A percentile compares a stretch with the other conserved stretches of the same genome.
These are phyloP conservation scores for Varanus komodoensis DNA, from an alignment of 2,113 vertebrate species.

Conservation along the genomic window DNA sequence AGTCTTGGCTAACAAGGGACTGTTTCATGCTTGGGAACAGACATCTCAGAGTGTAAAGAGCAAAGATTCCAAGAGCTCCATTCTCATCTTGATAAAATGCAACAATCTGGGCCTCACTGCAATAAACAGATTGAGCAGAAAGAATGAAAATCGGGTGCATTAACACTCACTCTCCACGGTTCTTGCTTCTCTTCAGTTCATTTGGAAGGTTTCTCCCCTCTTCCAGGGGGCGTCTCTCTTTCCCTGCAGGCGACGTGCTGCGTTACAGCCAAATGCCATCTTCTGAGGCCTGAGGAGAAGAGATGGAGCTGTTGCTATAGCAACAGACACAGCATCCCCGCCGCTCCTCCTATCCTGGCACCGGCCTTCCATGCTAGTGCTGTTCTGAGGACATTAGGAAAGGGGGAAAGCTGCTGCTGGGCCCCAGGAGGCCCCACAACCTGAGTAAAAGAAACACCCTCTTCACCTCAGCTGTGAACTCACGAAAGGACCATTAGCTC, in stretches of 20 bases:
- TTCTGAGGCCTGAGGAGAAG: background rate
- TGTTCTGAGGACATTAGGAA: background rate
- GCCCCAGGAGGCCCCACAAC: background rate
- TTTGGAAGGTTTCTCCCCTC: background rate
- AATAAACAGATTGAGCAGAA: background rate
- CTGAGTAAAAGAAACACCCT: background rate
- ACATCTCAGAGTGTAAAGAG: background rate
- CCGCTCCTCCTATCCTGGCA: background rate
- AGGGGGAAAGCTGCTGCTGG: background rate
- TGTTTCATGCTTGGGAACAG: background rate
- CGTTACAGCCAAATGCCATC: background rate
- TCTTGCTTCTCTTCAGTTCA: background rate
- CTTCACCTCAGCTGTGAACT: background rate
- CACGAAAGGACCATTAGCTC: background rate
- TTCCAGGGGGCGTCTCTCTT: background rate
- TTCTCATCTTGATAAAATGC: background rate
- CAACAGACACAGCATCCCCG: constrained; percentile 18
- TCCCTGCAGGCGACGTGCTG: background rate
- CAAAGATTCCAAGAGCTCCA: background rate
- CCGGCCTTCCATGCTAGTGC: background rate
- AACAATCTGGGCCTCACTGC: background rate
- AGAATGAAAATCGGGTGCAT: background rate
- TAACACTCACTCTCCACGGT: background rate
- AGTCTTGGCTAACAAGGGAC: background rate
- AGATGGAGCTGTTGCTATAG: constrained; percentile 10